phyloP scores from a whole-genome alignment of 2,888 invertebrate genomes.

The Ariolimax columbianus region DNA sequence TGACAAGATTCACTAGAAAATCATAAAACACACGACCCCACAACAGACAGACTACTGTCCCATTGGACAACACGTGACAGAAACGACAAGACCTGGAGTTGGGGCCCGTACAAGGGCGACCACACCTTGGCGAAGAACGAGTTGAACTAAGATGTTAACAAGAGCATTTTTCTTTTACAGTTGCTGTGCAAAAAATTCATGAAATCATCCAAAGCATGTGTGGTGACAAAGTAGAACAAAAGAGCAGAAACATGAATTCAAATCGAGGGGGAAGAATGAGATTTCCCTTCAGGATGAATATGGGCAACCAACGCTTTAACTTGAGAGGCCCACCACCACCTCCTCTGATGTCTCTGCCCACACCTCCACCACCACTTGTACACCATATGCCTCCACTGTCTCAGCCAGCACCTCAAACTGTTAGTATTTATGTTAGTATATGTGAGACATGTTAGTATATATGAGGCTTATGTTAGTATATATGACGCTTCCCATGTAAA shows the following conservation, averaged over 20 bases:
- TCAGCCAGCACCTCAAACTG: slow-evolving; percentile 48
- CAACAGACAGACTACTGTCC: too few relatives aligned
- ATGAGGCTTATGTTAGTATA: too few relatives aligned
- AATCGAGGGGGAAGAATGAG: slow-evolving; percentile 48
- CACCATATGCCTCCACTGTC: slow-evolving; percentile 43
- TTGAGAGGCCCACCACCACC: slow-evolving; percentile 49
- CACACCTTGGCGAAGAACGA: too few relatives aligned
- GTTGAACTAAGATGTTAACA: neutral
- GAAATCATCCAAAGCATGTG: slow-evolving; percentile 79
- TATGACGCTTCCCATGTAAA: too few relatives aligned
- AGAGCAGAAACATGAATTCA: slow-evolving; percentile 18
- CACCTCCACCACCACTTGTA: slow-evolving; percentile 70
- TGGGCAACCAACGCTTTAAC: slow-evolving; percentile 74
- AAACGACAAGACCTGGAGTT: too few relatives aligned
- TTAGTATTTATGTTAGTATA: slow-evolving; percentile 22
- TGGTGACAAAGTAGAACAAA: slow-evolving; percentile 56
- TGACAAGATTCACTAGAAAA: too few relatives aligned
- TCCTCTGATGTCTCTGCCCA: slow-evolving; percentile 57
- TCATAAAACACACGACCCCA: too few relatives aligned
- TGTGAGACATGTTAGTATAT: too few relatives aligned
- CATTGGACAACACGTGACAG: too few relatives aligned
- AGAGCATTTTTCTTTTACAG: slow-evolving; percentile 69
- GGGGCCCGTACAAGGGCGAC: too few relatives aligned
- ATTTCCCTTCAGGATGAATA: slow-evolving; percentile 64
- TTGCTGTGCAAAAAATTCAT: slow-evolving; percentile 81